These are phyloP conservation scores for Orchestia grillus DNA, from an alignment of 1,140 invertebrate genomes.

Conservation along the genomic window DNA sequence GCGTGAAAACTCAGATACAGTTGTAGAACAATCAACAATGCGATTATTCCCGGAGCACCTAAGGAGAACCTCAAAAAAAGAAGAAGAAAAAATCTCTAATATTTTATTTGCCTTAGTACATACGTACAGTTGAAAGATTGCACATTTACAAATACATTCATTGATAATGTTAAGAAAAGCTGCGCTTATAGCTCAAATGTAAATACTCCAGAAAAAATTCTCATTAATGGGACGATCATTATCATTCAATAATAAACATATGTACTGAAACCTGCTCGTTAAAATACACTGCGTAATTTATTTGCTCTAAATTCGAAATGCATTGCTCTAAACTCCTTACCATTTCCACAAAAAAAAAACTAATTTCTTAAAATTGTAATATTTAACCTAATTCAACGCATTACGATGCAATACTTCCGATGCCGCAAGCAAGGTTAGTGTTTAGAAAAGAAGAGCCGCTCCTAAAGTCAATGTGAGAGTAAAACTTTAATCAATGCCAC, in stretches of 20 bases:
- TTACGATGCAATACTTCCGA: neutral
- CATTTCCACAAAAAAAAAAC: neutral
- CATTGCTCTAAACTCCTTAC: neutral
- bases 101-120: constrained; percentile 38
- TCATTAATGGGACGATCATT: neutral
- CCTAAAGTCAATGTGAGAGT: neutral
- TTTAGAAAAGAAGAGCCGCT: neutral
- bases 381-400: neutral
- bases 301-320: neutral
- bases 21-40: too few species aligned
- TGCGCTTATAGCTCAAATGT: neutral
- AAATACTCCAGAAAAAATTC: too few species aligned
- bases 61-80: neutral
- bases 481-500: neutral
- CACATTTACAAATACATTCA: constrained; percentile 53
- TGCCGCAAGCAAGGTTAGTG: neutral
- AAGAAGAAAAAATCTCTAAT: constrained; percentile 26
- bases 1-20: too few species aligned
- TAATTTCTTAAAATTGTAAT: neutral
- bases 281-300: neutral
- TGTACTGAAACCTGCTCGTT: neutral
- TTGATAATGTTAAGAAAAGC: constrained; percentile 9
- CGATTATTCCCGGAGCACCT: too few species aligned
- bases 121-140: constrained; percentile 51
- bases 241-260: neutral